A percentile compares a stretch with the other conserved stretches of the same genome.
phyloP scores from a whole-genome alignment of 2,113 vertebrate genomes.

The Neolamprologus kungweensis region DNA sequence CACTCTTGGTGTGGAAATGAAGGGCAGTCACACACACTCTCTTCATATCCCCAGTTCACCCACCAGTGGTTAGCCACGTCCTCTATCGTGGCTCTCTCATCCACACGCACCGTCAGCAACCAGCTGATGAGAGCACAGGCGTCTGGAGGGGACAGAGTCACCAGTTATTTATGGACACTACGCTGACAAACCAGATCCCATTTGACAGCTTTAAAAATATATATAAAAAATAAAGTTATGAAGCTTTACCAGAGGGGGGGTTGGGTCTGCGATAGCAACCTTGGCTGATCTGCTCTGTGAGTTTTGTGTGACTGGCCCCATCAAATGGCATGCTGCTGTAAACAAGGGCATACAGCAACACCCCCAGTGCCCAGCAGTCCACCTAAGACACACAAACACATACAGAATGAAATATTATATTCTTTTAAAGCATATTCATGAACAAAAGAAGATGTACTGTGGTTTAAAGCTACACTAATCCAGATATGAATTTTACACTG shows the following conservation, averaged over 20 bases:
- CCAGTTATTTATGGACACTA: background rate
- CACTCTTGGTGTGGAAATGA: conserved; percentile 55
- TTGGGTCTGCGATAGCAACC: conserved; percentile 69
- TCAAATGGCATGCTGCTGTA: conserved; percentile 79
- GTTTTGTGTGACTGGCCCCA: conserved; percentile 55
- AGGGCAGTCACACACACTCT: conserved; percentile 69
- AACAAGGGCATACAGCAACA: conserved; percentile 72
- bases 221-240: background rate
- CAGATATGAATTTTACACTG: background rate
- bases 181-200: background rate
- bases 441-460: background rate
- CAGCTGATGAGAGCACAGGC: conserved; percentile 75
- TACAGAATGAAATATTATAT: background rate
- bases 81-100: conserved; percentile 73
- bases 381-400: conserved; percentile 53
- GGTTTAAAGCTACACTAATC: background rate
- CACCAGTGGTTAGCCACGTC: conserved; percentile 78
- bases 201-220: background rate
- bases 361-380: conserved; percentile 78
- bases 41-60: conserved; percentile 75
- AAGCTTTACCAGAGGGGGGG: conserved; percentile 66
- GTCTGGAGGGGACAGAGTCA: conserved; percentile 43
- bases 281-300: conserved; percentile 72
- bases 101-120: conserved; percentile 66
- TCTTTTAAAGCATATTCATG: background rate